Conservation (phyloP, 1,140 invertebrate genomes). For the Penaeus vannamei region DNA sequence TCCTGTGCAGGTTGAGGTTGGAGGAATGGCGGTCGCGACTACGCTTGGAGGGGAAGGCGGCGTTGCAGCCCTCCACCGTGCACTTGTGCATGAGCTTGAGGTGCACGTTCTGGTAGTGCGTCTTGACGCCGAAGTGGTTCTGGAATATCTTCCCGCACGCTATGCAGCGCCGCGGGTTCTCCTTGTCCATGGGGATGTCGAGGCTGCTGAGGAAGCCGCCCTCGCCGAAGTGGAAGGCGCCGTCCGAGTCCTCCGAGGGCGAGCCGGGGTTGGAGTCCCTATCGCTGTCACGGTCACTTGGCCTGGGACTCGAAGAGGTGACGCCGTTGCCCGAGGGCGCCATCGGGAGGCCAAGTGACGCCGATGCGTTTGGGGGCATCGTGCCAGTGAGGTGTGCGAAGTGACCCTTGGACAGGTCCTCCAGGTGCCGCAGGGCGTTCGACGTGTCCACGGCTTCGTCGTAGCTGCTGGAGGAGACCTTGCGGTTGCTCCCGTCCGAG, state of each 20-base stretch:
- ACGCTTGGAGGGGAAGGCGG: conserved; percentile 94
- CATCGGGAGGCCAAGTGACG: conserved; percentile 70
- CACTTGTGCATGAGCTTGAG: conserved; percentile 97
- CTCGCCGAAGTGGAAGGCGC: conserved; percentile 63
- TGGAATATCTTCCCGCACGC: conserved; percentile 95
- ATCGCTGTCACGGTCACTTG: conserved; percentile 65
- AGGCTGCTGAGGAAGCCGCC: conserved; percentile 67
- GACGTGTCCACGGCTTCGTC: conserved; percentile 69
- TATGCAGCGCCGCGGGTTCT: conserved; percentile 88
- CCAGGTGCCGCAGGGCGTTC: conserved; percentile 84
- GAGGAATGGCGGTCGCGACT: conserved; percentile 93
- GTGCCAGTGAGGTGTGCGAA: conserved; percentile 77
- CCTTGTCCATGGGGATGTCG: conserved; percentile 85
- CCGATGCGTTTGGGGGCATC: conserved; percentile 64
- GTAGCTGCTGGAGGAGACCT: conserved; percentile 59
- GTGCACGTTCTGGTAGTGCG: conserved; percentile 96
- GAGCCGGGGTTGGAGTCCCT: conserved; percentile 67
- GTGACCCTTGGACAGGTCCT: conserved; percentile 85
- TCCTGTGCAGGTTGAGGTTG: conserved; percentile 92
- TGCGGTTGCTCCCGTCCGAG: conserved; percentile 58
- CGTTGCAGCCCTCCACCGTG: conserved; percentile 95
- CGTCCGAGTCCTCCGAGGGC: conserved; percentile 56
- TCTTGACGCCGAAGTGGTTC: conserved; percentile 95
- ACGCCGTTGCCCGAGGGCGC: conserved; percentile 71
- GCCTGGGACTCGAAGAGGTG: conserved; percentile 67